Conservation (phyloP, 2,888 invertebrate genomes). For the Polydesmus complanatus region DNA sequence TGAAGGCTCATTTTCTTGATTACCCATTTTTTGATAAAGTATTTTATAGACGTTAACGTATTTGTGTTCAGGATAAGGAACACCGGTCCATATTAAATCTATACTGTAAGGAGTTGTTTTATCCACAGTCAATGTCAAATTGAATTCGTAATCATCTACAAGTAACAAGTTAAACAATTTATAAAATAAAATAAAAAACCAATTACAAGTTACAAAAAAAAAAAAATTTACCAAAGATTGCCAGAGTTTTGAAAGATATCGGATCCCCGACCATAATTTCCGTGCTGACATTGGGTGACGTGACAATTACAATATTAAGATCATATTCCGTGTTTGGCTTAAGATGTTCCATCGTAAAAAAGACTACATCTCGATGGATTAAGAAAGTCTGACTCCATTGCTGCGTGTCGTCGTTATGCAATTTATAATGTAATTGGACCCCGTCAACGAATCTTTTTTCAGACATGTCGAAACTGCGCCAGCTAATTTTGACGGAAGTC, state of each 20-base stretch:
- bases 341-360: slow-evolving; percentile 60
- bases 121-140: slow-evolving; percentile 58
- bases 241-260: slow-evolving; percentile 54
- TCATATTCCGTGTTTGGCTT: slow-evolving; percentile 66
- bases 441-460: slow-evolving; percentile 76
- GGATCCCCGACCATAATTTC: slow-evolving; percentile 58
- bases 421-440: slow-evolving; percentile 70
- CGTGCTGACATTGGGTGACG: slow-evolving; percentile 62
- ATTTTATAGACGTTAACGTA: slow-evolving; percentile 79
- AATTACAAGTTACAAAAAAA: neutral
- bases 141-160: slow-evolving; percentile 66
- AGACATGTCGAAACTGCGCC: slow-evolving; percentile 66
- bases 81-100: slow-evolving; percentile 66
- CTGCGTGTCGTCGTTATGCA: slow-evolving; percentile 50
- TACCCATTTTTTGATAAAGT: slow-evolving; percentile 49
- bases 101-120: slow-evolving; percentile 61
- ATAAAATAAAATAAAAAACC: no score
- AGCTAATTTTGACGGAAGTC: slow-evolving; percentile 59
- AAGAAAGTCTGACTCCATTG: slow-evolving; percentile 72
- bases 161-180: no score
- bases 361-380: slow-evolving; percentile 65
- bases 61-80: slow-evolving; percentile 77
- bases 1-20: slow-evolving; percentile 47
- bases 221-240: slow-evolving; percentile 46
- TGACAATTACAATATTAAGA: slow-evolving; percentile 66